A percentile compares a stretch with the other conserved stretches of the same genome.
phyloP scores from a whole-genome alignment of 2,797 vertebrate genomes.

The Salmo trutta region DNA sequence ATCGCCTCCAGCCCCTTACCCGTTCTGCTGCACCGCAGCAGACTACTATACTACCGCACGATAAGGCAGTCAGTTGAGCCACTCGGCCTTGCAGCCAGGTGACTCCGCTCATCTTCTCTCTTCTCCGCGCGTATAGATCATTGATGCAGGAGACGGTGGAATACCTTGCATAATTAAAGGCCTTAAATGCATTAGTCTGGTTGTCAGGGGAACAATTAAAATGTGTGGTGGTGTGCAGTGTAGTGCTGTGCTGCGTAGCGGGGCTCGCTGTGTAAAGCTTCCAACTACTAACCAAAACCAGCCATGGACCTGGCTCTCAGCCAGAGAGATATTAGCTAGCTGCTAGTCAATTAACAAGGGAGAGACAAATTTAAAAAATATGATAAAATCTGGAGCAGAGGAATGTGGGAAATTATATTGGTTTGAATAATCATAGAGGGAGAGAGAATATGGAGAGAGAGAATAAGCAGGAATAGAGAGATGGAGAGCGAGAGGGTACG shows the following conservation, averaged over 20 bases:
- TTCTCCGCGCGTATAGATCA: slow-evolving; percentile 24
- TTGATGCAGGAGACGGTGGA: slow-evolving; percentile 29
- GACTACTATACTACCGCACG: background rate
- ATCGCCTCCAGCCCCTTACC: background rate
- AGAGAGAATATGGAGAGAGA: too few species aligned
- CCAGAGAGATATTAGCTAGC: slow-evolving; percentile 55
- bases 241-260: background rate
- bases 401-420: slow-evolving; percentile 14
- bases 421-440: background rate
- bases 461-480: background rate
- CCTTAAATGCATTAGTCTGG: slow-evolving; percentile 44
- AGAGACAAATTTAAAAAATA: slow-evolving; percentile 26
- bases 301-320: slow-evolving; percentile 32
- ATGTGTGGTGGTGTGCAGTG: slow-evolving; percentile 10
- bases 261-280: slow-evolving; percentile 27
- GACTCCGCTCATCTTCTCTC: background rate
- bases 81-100: background rate
- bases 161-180: slow-evolving; percentile 54
- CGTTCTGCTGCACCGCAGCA: background rate
- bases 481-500: background rate
- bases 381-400: slow-evolving; percentile 18
- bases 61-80: background rate
- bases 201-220: slow-evolving; percentile 63
- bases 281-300: background rate
- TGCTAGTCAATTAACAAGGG: slow-evolving; percentile 58